A percentile compares a stretch with the other conserved stretches of the same genome.
These are phyloP conservation scores for Myotis lucifugus DNA, from an alignment of 2,113 vertebrate species.

Conservation along the genomic window DNA sequence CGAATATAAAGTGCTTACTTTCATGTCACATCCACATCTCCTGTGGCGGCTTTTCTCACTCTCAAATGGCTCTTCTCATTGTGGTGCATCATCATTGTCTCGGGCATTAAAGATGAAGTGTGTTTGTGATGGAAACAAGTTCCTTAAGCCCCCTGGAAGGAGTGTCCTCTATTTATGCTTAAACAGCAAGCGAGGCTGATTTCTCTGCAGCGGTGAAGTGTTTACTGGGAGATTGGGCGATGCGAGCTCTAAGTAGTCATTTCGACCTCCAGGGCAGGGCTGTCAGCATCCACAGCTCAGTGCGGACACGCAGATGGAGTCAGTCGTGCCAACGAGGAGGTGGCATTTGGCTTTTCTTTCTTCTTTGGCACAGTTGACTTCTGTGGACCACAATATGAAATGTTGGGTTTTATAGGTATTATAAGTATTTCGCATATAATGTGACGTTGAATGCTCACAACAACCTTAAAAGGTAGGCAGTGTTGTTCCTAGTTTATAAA, in stretches of 20 bases:
- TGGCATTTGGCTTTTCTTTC: accelerated
- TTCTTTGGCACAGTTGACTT: background rate
- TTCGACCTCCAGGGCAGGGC: accelerated
- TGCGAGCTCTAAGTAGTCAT: no score
- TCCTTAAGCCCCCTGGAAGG: background rate
- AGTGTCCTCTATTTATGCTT: background rate
- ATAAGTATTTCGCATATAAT: background rate
- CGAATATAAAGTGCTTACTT: background rate
- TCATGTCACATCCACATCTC: accelerated
- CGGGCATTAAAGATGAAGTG: background rate
- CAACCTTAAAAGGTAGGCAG: background rate
- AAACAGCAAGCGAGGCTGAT: background rate
- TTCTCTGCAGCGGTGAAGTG: background rate
- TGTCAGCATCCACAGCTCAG: accelerated
- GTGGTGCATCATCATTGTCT: background rate
- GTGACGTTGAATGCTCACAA: background rate
- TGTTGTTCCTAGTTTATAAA: background rate
- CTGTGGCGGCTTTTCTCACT: background rate
- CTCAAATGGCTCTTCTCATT: background rate
- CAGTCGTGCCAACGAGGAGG: background rate
- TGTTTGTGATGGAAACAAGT: background rate
- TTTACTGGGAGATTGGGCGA: background rate
- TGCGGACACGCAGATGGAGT: background rate
- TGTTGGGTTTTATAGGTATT: background rate
- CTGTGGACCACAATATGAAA: background rate